phyloP scores from a whole-genome alignment of 1,140 invertebrate species.

The Zaprionus camerounensis region DNA sequence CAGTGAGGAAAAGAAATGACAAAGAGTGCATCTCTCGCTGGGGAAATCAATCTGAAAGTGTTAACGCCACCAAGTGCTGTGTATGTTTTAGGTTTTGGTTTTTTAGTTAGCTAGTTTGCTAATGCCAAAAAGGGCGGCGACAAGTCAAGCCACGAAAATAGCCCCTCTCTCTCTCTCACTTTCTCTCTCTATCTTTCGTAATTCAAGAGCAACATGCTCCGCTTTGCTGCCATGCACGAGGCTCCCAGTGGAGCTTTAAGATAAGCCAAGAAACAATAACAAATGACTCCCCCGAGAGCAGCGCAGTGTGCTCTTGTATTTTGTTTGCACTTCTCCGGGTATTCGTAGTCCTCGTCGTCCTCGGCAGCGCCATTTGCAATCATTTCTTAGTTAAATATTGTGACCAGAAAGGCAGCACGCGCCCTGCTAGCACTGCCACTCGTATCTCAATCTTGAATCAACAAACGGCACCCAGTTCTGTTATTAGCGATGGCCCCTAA shows the following conservation, averaged over 20 bases:
- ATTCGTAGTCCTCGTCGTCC: background rate
- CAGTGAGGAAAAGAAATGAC: background rate
- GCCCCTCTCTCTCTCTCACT: too few relatives aligned
- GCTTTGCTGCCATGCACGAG: conserved; percentile 33
- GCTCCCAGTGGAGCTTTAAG: conserved; percentile 47
- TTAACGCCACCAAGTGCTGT: conserved; percentile 24
- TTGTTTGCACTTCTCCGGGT: background rate
- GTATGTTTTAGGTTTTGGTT: conserved; percentile 22
- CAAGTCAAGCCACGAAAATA: background rate
- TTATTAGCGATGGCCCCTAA: conserved; percentile 4
- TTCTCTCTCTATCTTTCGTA: conserved; percentile 1
- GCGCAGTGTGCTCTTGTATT: conserved; percentile 7
- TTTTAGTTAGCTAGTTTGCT: conserved; percentile 43
- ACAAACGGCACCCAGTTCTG: conserved; percentile 23
- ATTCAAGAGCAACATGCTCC: conserved; percentile 50
- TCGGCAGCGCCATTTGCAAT: conserved; percentile 53
- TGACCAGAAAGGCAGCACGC: conserved; percentile 25
- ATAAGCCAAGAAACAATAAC: conserved; percentile 70
- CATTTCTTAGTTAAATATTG: conserved; percentile 68
- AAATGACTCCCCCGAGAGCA: conserved; percentile 70
- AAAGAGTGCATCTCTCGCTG: conserved; percentile 16
- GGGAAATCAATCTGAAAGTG: conserved; percentile 71
- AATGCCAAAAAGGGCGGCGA: conserved; percentile 44
- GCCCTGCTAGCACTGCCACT: background rate
- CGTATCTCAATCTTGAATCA: conserved; percentile 24